Conservation (phyloP, 2,113 vertebrate genomes). For the Gallinago jamesoni region DNA sequence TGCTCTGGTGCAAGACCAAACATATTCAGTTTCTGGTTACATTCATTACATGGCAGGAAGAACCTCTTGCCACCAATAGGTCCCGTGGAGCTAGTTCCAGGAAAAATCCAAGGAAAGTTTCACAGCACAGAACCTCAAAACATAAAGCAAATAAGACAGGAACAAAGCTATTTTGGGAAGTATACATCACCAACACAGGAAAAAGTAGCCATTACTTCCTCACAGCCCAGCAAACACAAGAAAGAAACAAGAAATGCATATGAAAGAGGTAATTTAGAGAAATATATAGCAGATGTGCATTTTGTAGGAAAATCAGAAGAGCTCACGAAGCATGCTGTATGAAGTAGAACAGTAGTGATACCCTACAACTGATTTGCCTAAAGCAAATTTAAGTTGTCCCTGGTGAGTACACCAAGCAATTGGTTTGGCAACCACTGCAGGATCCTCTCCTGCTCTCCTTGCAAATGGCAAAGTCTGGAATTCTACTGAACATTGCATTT, state of each 20-base stretch:
- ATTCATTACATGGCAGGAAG: not conserved
- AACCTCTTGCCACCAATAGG: not conserved
- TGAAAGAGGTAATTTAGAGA: not conserved
- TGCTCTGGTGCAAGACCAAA: not conserved
- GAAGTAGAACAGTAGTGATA: not conserved
- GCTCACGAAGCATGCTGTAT: not conserved
- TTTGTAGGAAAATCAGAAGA: not conserved
- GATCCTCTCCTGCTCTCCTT: not conserved
- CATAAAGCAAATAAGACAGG: not conserved
- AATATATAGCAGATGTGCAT: not conserved
- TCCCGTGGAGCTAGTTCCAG: rapidly evolving
- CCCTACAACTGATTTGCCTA: not conserved
- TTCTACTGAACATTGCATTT: not conserved
- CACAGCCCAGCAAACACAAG: not conserved
- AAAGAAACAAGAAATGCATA: not conserved
- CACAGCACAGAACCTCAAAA: not conserved
- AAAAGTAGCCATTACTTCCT: not conserved
- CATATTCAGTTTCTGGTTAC: not conserved
- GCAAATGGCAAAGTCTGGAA: not conserved
- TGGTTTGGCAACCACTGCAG: not conserved
- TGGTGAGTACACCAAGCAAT: not conserved
- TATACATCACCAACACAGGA: not conserved
- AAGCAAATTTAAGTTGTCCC: not conserved
- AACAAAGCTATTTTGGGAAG: not conserved
- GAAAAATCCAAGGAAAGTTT: not conserved